phyloP scores from a whole-genome alignment of 2,888 invertebrate genomes.

The Leptopilina syphax region DNA sequence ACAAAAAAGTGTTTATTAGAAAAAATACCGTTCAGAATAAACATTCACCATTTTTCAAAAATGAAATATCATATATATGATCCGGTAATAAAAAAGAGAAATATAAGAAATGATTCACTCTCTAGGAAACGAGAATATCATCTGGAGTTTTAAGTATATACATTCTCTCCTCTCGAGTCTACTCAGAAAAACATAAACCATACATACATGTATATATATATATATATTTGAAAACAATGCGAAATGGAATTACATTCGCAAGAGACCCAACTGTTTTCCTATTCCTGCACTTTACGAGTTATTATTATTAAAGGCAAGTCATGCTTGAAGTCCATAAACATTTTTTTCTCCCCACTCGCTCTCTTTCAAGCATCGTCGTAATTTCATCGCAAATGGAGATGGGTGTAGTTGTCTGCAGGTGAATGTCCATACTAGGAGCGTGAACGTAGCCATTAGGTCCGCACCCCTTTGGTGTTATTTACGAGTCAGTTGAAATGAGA shows the following conservation, averaged over 20 bases:
- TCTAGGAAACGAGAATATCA: not conserved
- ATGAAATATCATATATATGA: too few relatives aligned
- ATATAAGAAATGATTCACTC: not conserved
- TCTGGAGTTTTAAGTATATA: slow-evolving; percentile 1
- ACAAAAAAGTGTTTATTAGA: too few relatives aligned
- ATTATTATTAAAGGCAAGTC: slow-evolving; percentile 29
- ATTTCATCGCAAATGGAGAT: slow-evolving; percentile 35
- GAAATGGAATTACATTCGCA: slow-evolving; percentile 36
- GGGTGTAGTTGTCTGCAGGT: slow-evolving; percentile 35
- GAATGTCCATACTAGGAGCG: slow-evolving; percentile 36
- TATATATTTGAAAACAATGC: slow-evolving; percentile 6
- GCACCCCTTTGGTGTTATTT: slow-evolving; percentile 29
- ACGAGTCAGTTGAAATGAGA: slow-evolving; percentile 32
- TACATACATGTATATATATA: not conserved
- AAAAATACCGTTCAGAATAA: too few relatives aligned
- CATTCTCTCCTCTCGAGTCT: not conserved
- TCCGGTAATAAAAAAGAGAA: not conserved
- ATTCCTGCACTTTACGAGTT: not conserved
- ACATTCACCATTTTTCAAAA: too few relatives aligned
- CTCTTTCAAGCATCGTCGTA: slow-evolving; percentile 12
- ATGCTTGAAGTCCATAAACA: slow-evolving; percentile 26
- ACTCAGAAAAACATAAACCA: slow-evolving; percentile 11
- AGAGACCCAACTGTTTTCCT: slow-evolving; percentile 19
- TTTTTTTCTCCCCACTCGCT: slow-evolving; percentile 2
- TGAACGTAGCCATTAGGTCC: slow-evolving; percentile 36